Conservation (phyloP, 2,797 vertebrate species). For the Lophius americanus region DNA sequence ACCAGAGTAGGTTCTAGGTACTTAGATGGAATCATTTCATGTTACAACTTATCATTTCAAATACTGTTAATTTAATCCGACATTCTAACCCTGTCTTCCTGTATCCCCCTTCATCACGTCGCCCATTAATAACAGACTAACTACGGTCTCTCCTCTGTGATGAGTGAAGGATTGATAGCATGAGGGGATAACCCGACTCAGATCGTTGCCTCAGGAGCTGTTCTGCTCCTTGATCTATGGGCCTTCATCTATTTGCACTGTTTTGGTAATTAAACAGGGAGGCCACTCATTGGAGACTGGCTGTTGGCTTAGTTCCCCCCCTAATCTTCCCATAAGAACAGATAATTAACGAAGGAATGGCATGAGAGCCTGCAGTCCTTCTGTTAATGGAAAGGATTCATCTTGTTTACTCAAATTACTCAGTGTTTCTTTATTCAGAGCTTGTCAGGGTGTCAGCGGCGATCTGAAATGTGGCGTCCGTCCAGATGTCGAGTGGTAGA, state of each 20-base stretch:
- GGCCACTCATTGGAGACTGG: slow-evolving; percentile 57
- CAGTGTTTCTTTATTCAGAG: slow-evolving; percentile 57
- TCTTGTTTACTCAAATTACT: slow-evolving; percentile 71
- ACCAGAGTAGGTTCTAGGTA: neutral
- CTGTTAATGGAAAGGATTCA: slow-evolving; percentile 76
- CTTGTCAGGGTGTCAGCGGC: slow-evolving; percentile 38
- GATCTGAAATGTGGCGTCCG: slow-evolving; percentile 36
- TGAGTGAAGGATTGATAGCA: slow-evolving; percentile 59
- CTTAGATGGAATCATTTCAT: slow-evolving; percentile 7
- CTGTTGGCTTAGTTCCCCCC: slow-evolving; percentile 60
- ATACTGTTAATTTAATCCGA: slow-evolving; percentile 2
- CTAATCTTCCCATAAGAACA: slow-evolving; percentile 74
- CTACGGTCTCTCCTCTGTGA: slow-evolving; percentile 40
- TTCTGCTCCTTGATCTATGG: slow-evolving; percentile 61
- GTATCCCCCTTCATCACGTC: slow-evolving; percentile 42
- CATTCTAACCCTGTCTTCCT: slow-evolving; percentile 14
- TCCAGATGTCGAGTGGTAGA: slow-evolving; percentile 38
- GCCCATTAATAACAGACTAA: slow-evolving; percentile 40
- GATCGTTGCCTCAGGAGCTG: slow-evolving; percentile 46
- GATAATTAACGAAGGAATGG: slow-evolving; percentile 79
- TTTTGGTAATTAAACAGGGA: slow-evolving; percentile 75
- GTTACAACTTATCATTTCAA: neutral
- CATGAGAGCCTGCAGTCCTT: slow-evolving; percentile 58
- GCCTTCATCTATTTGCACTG: slow-evolving; percentile 68
- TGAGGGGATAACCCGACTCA: slow-evolving; percentile 24